These are phyloP conservation scores for Ectemnius cavifrons DNA, from an alignment of 2,888 invertebrate genomes.

Conservation along the genomic window DNA sequence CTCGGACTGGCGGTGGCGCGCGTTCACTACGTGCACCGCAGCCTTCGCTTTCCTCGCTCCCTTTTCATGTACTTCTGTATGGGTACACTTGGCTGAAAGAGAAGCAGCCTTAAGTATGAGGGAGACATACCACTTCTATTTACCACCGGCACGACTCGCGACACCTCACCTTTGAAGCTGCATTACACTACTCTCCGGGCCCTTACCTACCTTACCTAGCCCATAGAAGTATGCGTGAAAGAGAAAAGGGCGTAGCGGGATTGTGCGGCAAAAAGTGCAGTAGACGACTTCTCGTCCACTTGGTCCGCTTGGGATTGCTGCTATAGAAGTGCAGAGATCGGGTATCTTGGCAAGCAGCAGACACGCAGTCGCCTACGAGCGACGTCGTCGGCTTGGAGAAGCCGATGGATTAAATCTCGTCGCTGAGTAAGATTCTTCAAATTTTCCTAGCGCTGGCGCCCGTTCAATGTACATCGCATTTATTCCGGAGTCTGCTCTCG, in stretches of 20 bases:
- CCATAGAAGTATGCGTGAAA: conserved; percentile 19
- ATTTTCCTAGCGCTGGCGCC: conserved; percentile 42
- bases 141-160: conserved; percentile 40
- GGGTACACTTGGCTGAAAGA: conserved; percentile 27
- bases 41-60: conserved; percentile 54
- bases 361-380: conserved; percentile 42
- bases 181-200: conserved; percentile 20
- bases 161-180: conserved; percentile 45
- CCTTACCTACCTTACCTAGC: conserved; percentile 43
- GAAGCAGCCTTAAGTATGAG: conserved; percentile 26
- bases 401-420: conserved; percentile 44
- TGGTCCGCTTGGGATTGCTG: conserved; percentile 5
- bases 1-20: conserved; percentile 26
- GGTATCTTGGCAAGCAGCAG: conserved; percentile 37
- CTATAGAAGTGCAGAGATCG: conserved; percentile 20
- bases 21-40: conserved; percentile 32
- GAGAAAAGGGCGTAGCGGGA: conserved; percentile 34
- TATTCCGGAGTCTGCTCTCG: conserved; percentile 5
- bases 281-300: conserved; percentile 26
- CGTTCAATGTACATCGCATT: conserved; percentile 22
- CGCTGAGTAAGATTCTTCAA: conserved; percentile 26
- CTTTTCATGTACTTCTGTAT: conserved; percentile 32
- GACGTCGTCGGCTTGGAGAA: conserved; percentile 9
- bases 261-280: conserved; percentile 34
- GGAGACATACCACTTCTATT: conserved; percentile 45